phyloP scores from a whole-genome alignment of 2,113 vertebrate species.

The Suricata suricatta region DNA sequence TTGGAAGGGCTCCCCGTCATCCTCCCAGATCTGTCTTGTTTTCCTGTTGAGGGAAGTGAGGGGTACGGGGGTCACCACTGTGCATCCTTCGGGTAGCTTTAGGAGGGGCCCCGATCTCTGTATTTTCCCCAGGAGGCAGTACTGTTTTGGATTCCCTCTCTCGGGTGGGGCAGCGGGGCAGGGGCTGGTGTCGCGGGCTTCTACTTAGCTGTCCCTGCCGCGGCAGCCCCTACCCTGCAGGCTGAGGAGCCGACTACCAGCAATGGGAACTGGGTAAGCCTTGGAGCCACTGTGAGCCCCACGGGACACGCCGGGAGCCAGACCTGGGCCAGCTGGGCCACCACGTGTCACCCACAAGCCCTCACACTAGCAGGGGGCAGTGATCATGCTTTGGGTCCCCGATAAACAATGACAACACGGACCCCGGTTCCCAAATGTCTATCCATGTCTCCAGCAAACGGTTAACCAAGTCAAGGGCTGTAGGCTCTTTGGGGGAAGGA shows the following conservation, averaged over 20 bases:
- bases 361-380: neutral
- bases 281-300: too few relatives aligned
- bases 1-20: accelerated
- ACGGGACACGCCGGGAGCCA: accelerated
- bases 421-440: too few relatives aligned
- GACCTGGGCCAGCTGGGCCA: neutral
- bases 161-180: neutral
- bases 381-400: neutral
- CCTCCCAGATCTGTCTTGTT: neutral
- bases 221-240: neutral
- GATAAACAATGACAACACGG: accelerated
- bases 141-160: neutral
- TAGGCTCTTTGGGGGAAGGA: neutral
- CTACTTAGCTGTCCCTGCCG: accelerated
- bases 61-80: too few relatives aligned
- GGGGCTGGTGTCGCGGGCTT: neutral
- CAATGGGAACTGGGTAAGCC: neutral
- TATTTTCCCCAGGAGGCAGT: neutral
- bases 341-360: neutral
- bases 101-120: accelerated
- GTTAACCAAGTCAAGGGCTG: accelerated
- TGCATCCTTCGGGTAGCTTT: neutral
- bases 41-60: neutral
- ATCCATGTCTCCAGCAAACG: neutral
- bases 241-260: neutral